Percentiles rank a stretch among this genome's conserved stretches.
These are phyloP conservation scores for Stenichneumon culpator DNA, from an alignment of 2,888 invertebrate species.

Conservation along the genomic window DNA sequence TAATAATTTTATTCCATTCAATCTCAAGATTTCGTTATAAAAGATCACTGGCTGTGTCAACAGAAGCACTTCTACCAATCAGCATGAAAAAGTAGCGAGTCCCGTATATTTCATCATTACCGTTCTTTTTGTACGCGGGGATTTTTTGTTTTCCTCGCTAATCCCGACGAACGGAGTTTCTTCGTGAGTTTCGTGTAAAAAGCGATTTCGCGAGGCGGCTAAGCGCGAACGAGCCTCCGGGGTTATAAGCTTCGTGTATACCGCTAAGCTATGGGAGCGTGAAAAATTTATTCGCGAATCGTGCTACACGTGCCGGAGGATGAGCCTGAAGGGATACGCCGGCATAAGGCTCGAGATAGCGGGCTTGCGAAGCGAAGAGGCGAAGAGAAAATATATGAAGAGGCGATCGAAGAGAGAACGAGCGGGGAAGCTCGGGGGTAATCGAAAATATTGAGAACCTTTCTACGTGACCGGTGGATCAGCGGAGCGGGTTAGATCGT, in stretches of 20 bases:
- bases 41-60: neutral
- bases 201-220: conserved; percentile 4
- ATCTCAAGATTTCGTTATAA: neutral
- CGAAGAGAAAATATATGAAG: neutral
- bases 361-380: neutral
- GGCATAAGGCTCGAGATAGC: neutral
- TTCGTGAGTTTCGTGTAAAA: neutral
- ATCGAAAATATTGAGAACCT: conserved; percentile 64
- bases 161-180: neutral
- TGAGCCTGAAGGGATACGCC: conserved; percentile 24
- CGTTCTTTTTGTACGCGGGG: neutral
- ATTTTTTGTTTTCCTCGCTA: neutral
- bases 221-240: conserved; percentile 4
- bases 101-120: neutral
- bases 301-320: conserved; percentile 47
- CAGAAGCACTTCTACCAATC: neutral
- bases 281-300: conserved; percentile 58
- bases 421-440: conserved; percentile 13
- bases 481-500: conserved; percentile 38
- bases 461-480: conserved; percentile 62
- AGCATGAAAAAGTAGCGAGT: no score
- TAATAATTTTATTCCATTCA: neutral
- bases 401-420: neutral
- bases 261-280: conserved; percentile 12
- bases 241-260: neutral